Evolutionary conservation across 2,888 invertebrate species (phyloP).

Genomic region (Yponomeuta cagnagella): DNA sequence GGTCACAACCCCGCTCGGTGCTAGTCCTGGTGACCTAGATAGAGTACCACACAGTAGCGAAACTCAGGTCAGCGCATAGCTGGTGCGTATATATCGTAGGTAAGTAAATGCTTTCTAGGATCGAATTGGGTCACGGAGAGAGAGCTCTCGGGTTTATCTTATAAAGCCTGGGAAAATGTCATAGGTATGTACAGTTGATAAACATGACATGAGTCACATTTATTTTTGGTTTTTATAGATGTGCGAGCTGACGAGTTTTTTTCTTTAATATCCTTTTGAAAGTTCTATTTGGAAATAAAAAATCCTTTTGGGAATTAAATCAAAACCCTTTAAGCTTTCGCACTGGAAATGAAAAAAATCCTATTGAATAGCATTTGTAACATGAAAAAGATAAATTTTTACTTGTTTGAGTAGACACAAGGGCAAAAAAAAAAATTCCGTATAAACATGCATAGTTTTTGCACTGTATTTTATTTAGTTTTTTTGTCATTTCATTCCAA

Average conservation of each 20-base stretch:
- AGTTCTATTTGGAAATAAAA: too few species aligned
- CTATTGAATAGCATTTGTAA: too few species aligned
- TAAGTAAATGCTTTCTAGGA: not conserved
- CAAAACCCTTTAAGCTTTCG: too few species aligned
- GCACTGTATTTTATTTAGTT: too few species aligned
- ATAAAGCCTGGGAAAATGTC: not conserved
- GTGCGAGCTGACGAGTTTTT: not conserved
- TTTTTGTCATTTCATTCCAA: too few species aligned
- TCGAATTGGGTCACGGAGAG: not conserved
- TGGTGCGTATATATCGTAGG: not conserved
- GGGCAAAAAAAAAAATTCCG: too few species aligned
- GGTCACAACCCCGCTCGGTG: not conserved
- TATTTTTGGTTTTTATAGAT: not conserved
- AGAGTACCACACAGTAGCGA: not conserved
- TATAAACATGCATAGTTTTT: too few species aligned
- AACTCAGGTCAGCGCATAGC: not conserved
- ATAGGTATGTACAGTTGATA: not conserved
- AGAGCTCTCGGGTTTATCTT: not conserved
- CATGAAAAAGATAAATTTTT: too few species aligned
- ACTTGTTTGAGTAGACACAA: too few species aligned
- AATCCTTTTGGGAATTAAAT: too few species aligned
- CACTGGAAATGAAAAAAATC: too few species aligned
- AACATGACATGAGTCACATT: not conserved
- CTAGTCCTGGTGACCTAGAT: not conserved
- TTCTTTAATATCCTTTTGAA: not conserved